Conservation (phyloP, 2,888 invertebrate species). For the Muscina levida region DNA sequence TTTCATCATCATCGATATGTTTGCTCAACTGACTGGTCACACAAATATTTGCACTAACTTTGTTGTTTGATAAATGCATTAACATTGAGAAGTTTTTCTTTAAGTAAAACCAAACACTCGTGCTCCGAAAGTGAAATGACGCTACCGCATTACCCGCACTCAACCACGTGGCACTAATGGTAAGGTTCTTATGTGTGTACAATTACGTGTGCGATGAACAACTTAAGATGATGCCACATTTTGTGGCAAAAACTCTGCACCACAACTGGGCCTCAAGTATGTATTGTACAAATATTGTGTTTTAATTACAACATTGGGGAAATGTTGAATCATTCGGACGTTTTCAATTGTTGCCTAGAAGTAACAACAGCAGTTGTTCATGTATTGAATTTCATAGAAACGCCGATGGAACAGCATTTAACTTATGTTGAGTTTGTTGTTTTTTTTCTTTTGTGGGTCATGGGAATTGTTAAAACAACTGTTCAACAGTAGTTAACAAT, state of each 20-base stretch:
- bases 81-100: no score
- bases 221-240: slow-evolving; percentile 17
- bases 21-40: no score
- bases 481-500: neutral
- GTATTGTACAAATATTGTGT: slow-evolving; percentile 36
- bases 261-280: neutral
- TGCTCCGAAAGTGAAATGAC: no score
- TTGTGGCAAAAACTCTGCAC: slow-evolving; percentile 16
- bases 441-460: neutral
- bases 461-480: neutral
- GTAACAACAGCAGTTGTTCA: slow-evolving; percentile 12
- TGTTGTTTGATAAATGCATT: no score
- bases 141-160: no score
- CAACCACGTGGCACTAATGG: no score
- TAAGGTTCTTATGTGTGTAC: no score
- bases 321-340: slow-evolving; percentile 12
- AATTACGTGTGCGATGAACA: no score
- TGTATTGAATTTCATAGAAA: neutral
- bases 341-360: slow-evolving; percentile 11
- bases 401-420: neutral
- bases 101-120: no score
- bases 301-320: slow-evolving; percentile 26
- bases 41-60: no score
- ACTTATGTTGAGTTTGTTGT: no score
- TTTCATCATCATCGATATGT: no score